Evolutionary conservation across 2,797 vertebrate species (phyloP).

Genomic region (Heliangelus exortis): DNA sequence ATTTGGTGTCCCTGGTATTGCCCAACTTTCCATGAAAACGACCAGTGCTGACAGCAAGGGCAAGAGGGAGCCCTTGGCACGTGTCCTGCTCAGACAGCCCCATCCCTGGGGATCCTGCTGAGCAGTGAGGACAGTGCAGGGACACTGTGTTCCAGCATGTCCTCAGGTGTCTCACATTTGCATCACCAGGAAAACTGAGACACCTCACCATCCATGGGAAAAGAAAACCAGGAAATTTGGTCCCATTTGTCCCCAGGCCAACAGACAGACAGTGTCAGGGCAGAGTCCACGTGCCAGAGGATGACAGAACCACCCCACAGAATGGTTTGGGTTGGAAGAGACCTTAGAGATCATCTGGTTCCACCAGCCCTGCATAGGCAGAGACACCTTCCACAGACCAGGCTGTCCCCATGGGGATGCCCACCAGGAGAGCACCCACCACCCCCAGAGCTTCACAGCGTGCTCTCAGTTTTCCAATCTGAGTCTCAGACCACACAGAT

Average conservation of each 20-base stretch:
- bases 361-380: too few relatives aligned
- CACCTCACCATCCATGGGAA: not conserved
- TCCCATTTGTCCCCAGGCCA: not conserved
- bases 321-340: too few relatives aligned
- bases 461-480: not conserved
- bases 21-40: not conserved
- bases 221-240: not conserved
- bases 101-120: not conserved
- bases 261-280: not conserved
- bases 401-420: too few relatives aligned
- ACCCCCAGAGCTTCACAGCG: not conserved
- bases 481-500: not conserved
- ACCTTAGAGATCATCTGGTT: too few relatives aligned
- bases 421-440: not conserved
- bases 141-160: not conserved
- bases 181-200: not conserved
- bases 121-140: not conserved
- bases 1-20: not conserved
- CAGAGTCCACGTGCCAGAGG: accelerated
- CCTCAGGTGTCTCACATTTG: not conserved
- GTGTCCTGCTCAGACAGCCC: not conserved
- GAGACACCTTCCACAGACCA: too few relatives aligned
- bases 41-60: not conserved
- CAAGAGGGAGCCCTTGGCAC: not conserved
- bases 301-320: not conserved